Conservation (phyloP, 2,888 invertebrate species). For the Gryllus longicercus region DNA sequence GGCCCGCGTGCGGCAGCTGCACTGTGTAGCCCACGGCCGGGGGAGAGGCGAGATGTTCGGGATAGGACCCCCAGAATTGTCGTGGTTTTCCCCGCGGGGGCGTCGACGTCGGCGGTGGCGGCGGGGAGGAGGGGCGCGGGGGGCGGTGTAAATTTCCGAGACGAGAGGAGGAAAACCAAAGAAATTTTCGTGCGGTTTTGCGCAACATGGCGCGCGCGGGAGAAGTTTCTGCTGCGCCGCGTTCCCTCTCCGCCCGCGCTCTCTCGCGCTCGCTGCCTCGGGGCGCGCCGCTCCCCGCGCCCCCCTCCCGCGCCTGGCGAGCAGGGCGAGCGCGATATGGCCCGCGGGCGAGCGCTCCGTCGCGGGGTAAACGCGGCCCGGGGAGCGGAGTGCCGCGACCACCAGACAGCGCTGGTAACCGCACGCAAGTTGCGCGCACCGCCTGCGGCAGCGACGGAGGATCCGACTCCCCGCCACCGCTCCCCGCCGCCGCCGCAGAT, state of each 20-base stretch:
- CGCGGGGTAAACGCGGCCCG: neutral
- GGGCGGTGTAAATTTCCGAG: neutral
- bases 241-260: neutral
- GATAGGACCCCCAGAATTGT: neutral
- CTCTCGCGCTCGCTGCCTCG: neutral
- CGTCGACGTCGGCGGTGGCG: neutral
- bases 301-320: neutral
- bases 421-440: constrained; percentile 1
- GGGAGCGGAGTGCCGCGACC: neutral
- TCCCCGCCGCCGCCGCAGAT: neutral
- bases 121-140: neutral
- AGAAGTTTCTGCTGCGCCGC: neutral
- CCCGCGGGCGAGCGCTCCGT: neutral
- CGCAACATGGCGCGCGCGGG: constrained; percentile 17
- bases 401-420: constrained; percentile 10
- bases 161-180: constrained; percentile 17
- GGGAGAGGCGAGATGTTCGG: neutral
- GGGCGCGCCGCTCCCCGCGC: too few relatives aligned
- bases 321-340: neutral
- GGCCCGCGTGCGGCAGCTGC: neutral
- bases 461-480: neutral
- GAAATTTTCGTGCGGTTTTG: neutral
- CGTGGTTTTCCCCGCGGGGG: constrained; percentile 6
- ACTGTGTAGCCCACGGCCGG: neutral
- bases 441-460: neutral